phyloP scores from a whole-genome alignment of 2,113 vertebrate genomes.

The Saguinus imperator region DNA sequence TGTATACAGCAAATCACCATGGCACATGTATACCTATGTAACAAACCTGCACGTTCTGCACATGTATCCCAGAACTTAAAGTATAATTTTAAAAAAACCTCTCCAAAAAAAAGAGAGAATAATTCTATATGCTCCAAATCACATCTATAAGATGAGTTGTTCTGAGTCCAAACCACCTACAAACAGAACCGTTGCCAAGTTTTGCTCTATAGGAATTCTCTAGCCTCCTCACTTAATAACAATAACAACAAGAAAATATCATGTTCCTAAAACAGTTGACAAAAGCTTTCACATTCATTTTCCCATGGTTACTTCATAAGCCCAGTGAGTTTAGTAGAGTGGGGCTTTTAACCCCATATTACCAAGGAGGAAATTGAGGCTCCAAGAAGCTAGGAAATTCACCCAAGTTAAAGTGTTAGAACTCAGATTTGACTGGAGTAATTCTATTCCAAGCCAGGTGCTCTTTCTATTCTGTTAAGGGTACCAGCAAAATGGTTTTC shows the following conservation, averaged over 20 bases:
- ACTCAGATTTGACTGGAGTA: not conserved
- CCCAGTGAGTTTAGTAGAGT: not conserved
- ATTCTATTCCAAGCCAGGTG: not conserved
- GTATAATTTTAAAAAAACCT: no score
- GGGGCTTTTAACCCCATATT: not conserved
- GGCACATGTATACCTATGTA: no score
- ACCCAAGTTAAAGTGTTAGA: not conserved
- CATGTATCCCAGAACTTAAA: no score
- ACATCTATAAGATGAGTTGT: not conserved
- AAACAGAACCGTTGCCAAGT: not conserved
- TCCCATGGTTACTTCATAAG: not conserved
- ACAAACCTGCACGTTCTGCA: no score
- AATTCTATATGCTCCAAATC: not conserved
- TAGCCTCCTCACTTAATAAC: not conserved
- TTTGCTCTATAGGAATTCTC: not conserved
- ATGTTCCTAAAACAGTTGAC: not conserved
- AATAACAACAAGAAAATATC: not conserved
- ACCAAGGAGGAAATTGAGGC: slow-evolving; percentile 3
- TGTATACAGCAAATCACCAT: no score
- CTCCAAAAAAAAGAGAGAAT: no score
- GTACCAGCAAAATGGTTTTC: slow-evolving; percentile 21
- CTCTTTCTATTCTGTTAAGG: not conserved
- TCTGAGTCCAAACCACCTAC: not conserved
- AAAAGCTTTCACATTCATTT: not conserved
- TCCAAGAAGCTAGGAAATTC: not conserved